Conservation (phyloP, 1,140 invertebrate species). For the Caenorhabditis tropicalis region DNA sequence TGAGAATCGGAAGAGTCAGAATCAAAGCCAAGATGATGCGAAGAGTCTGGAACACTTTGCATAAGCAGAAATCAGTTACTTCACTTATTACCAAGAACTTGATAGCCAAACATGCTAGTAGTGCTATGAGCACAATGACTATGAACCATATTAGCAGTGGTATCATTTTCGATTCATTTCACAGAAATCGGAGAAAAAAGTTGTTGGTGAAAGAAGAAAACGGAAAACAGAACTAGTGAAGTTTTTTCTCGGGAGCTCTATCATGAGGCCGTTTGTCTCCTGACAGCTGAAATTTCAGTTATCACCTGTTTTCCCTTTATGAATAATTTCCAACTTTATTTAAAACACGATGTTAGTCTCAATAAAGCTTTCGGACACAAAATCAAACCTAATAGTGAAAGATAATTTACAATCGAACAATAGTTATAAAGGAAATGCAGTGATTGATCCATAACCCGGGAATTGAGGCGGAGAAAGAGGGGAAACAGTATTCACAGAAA, state of each 20-base stretch:
- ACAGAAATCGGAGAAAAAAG: background rate
- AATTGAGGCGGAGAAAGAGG: background rate
- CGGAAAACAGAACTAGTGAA: constrained; percentile 20
- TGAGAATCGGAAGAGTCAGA: background rate
- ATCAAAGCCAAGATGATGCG: background rate
- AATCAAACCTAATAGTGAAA: background rate
- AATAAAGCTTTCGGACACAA: constrained; percentile 5
- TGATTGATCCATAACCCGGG: constrained; percentile 8
- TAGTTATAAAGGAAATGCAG: background rate
- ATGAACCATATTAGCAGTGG: constrained; percentile 31
- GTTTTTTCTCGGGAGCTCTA: background rate
- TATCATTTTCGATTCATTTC: constrained; percentile 21
- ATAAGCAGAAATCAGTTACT: background rate
- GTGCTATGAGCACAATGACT: background rate
- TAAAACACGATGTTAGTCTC: background rate
- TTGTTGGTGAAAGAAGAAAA: background rate
- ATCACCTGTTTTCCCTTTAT: background rate
- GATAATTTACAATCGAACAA: background rate
- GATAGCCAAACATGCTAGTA: background rate
- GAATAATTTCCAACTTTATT: constrained; percentile 20
- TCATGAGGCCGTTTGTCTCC: background rate
- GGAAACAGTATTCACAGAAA: background rate
- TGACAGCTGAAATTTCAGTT: constrained; percentile 4
- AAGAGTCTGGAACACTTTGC: background rate
- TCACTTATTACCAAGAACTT: background rate